These are phyloP conservation scores for Phylloscopus collybita DNA, from an alignment of 2,797 vertebrate genomes.

Conservation along the genomic window DNA sequence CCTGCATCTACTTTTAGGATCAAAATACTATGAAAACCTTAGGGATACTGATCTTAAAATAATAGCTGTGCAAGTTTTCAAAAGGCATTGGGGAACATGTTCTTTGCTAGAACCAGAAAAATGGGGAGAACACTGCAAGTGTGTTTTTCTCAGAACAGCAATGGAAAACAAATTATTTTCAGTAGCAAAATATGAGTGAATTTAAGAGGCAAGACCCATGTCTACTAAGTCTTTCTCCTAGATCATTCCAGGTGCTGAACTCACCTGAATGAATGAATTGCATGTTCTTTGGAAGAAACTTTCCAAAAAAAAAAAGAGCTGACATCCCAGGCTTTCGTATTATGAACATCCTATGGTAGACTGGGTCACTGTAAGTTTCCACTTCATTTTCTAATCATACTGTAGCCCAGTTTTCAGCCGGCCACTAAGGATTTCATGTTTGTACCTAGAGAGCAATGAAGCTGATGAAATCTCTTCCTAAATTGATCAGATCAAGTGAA, in stretches of 20 bases:
- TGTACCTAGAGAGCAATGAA: neutral
- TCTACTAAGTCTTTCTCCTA: neutral
- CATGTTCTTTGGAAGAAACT: neutral
- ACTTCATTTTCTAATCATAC: neutral
- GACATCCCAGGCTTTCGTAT: neutral
- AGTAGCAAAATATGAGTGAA: neutral
- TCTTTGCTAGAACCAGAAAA: neutral
- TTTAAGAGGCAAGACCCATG: neutral
- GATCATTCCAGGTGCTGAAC: neutral
- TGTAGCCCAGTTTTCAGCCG: neutral
- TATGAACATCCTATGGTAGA: neutral
- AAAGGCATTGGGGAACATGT: neutral
- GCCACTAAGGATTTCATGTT: neutral
- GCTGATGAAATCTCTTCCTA: neutral
- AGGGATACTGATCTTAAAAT: neutral
- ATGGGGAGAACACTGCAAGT: neutral
- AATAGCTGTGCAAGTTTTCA: neutral
- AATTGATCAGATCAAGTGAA: neutral
- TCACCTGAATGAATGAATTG: neutral
- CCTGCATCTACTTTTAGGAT: neutral
- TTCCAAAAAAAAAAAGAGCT: neutral
- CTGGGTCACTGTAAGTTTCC: neutral
- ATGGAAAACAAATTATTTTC: neutral
- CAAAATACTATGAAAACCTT: neutral
- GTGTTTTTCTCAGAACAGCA: neutral